Percentiles rank a stretch among this genome's conserved stretches.
Evolutionary conservation across 2,888 invertebrate species (phyloP).

Genomic region (Amphipoea lucens): DNA sequence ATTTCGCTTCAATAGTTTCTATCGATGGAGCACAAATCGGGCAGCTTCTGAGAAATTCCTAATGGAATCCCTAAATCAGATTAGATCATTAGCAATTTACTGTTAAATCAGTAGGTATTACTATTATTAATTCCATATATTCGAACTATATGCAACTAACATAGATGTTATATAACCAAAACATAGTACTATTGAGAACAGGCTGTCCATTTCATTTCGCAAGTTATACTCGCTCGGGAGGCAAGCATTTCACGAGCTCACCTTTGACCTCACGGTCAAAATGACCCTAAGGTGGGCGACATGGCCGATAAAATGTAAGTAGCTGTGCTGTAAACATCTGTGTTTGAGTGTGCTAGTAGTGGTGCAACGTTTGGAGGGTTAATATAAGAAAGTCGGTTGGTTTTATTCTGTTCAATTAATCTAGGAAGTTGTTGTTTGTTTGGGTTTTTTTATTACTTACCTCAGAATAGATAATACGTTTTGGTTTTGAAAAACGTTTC

Average conservation of each 20-base stretch:
- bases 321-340: conserved; percentile 34
- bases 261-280: conserved; percentile 46
- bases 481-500: neutral
- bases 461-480: neutral
- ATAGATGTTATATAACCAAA: conserved; percentile 7
- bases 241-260: conserved; percentile 41
- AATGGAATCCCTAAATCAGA: neutral
- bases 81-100: neutral
- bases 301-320: conserved; percentile 29
- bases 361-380: neutral
- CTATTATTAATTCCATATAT: neutral
- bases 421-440: neutral
- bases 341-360: conserved; percentile 13
- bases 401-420: conserved; percentile 10
- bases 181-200: conserved; percentile 27
- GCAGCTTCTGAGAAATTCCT: neutral
- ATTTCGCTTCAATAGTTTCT: neutral
- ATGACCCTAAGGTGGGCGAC: conserved; percentile 33
- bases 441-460: neutral
- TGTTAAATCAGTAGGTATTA: neutral
- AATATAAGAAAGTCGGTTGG: conserved; percentile 13
- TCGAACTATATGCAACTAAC: neutral
- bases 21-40: neutral
- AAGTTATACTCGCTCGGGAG: conserved; percentile 29
- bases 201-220: conserved; percentile 32